These are phyloP conservation scores for Hypomecis punctinalis DNA, from an alignment of 2,888 invertebrate species.

Conservation along the genomic window DNA sequence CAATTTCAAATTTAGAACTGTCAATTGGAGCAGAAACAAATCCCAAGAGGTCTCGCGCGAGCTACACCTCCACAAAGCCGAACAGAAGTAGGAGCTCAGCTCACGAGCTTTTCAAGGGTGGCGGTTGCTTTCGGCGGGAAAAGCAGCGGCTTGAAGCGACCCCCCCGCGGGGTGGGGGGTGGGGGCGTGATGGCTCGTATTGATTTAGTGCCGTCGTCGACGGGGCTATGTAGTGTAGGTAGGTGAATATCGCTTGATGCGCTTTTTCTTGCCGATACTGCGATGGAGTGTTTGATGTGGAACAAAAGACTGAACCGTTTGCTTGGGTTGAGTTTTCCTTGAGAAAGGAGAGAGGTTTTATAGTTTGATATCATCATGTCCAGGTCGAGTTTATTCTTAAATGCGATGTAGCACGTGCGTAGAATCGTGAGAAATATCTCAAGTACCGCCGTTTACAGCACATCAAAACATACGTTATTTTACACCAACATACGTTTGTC, in stretches of 20 bases:
- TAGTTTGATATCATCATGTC: too few relatives aligned
- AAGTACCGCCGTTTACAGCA: too few relatives aligned
- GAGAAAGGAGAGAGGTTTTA: too few relatives aligned
- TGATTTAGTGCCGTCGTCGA: slow-evolving; percentile 86
- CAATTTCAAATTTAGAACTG: slow-evolving; percentile 76
- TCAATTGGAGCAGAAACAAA: slow-evolving; percentile 77
- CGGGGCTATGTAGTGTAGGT: slow-evolving; percentile 81
- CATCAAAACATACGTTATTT: too few relatives aligned
- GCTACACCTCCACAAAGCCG: slow-evolving; percentile 84
- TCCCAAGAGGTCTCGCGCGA: slow-evolving; percentile 80
- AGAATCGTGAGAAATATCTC: too few relatives aligned
- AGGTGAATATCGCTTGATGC: slow-evolving; percentile 80
- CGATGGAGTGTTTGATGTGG: slow-evolving; percentile 45
- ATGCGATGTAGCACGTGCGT: too few relatives aligned
- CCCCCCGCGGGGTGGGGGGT: slow-evolving; percentile 52
- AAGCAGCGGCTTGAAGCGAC: slow-evolving; percentile 72
- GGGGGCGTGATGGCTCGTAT: slow-evolving; percentile 84
- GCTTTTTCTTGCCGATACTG: slow-evolving; percentile 72
- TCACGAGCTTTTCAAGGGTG: slow-evolving; percentile 85
- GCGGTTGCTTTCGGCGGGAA: slow-evolving; percentile 83
- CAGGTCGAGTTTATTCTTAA: too few relatives aligned
- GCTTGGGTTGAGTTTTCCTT: slow-evolving; percentile 29
- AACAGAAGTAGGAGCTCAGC: slow-evolving; percentile 86
- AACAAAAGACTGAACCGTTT: slow-evolving; percentile 29
- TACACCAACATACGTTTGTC: too few relatives aligned